Base-by-base conservation (phyloP, 2,113 vertebrate species). In the Xyliphius kryptos region DNA sequence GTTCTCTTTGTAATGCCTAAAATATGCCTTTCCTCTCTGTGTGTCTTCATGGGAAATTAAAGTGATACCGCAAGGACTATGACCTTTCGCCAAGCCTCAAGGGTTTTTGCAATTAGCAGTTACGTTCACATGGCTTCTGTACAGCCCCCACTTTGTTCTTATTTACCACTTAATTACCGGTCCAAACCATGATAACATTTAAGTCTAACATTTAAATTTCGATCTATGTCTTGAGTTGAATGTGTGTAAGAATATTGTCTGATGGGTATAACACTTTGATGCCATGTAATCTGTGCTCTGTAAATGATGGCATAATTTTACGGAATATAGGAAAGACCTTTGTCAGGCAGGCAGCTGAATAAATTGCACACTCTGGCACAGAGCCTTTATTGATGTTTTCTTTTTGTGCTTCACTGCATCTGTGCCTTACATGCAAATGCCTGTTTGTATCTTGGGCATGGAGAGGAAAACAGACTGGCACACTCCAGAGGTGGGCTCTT, bases 351-450 rank as follows among this genome's bases (percentile, higher is more conserved):
- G 55, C 46, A 51, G 47, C 36, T 26, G 21, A 49, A 41, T 22
- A n/a, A 52, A 43, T 20, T 8, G 16, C 56, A 51, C 37, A 16
- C 38, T 58, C 37, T 50, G 38, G 64, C 64, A 66, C 22, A 21
- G 16, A 50, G 64, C 46, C 48, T 16, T 58, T 51, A 66, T 51
- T 57, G 15, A 70, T 32, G 72, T 75, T 74, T 73, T 54, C 3
- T 71, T 70, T 74, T 68, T 54, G n/a, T 63, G 54, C 69, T 61
- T 46, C 70, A 41, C 20, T 76, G 52, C 61, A 14, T 22, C 56
- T 66, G 63, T 58, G 65, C 55, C 67, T 48, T 72, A 61, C 37
- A 67, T 76, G 76, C 68, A 76, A 76, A 79, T 76, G 72, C 56
- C 40, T 67, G 19, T 14, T 15, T 61, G 61, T 70, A 67, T 72